phyloP scores from a whole-genome alignment of 2,888 invertebrate species.

The Biston betularia region DNA sequence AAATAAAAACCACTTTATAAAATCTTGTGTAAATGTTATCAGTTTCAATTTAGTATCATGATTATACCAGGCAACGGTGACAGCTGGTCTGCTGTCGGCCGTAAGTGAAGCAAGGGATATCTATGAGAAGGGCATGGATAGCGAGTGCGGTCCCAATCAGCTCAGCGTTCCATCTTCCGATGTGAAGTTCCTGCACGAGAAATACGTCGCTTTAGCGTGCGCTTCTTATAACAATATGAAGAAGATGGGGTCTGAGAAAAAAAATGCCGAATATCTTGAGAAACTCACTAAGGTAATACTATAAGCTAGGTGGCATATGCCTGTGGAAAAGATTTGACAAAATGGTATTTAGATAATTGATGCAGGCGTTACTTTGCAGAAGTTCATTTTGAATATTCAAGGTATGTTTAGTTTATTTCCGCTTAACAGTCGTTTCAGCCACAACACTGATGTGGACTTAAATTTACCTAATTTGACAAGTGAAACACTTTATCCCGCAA shows the following conservation, averaged over 20 bases:
- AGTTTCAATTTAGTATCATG: neutral
- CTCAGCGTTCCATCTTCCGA: slow-evolving; percentile 2
- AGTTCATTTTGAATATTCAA: no score
- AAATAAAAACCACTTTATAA: no score
- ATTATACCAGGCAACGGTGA: slow-evolving; percentile 5
- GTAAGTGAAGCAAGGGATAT: slow-evolving; percentile 5
- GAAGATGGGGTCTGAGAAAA: slow-evolving; percentile 4
- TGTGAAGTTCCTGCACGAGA: slow-evolving; percentile 8
- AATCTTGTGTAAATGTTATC: no score
- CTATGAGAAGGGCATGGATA: slow-evolving; percentile 10
- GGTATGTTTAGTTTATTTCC: no score
- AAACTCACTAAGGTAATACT: slow-evolving; percentile 6
- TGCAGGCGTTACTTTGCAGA: no score
- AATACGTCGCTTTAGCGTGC: slow-evolving; percentile 1
- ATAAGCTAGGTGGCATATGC: no score
- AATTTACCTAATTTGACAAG: no score
- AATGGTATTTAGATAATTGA: no score
- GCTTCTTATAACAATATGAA: slow-evolving; percentile 2
- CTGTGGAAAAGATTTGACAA: no score
- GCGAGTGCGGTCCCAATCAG: slow-evolving; percentile 8
- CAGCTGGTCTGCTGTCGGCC: slow-evolving; percentile 4
- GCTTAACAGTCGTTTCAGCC: no score
- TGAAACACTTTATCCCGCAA: no score
- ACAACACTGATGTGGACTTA: no score
- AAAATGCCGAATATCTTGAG: neutral